Evolutionary conservation across 1,140 invertebrate species (phyloP), one percentile per base, ranked within the genome.

Genomic region (Scaptomyza montana): DNA sequence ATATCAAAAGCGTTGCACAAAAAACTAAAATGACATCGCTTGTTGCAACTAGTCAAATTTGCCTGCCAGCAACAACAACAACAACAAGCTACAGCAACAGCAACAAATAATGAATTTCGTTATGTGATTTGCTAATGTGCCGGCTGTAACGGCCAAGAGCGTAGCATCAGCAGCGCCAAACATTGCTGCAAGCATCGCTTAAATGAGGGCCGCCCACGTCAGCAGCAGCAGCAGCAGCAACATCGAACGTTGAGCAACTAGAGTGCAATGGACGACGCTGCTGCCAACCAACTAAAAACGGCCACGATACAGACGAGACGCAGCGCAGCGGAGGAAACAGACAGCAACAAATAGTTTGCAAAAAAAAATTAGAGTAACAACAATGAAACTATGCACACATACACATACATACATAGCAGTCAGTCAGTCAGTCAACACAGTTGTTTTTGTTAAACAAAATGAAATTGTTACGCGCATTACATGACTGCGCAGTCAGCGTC

Each of bases 1-100:
- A 59, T 51, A 56, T 33, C 39, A 28, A 47, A 30, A 47, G 16
- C 16, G 43, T 19, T 13, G 5, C 21, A 21, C 30, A 33, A 21
- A 54, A 33, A 21, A 54, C 16, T 33, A 63, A 64, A 45, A 41
- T 64, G 33, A 60, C 67, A 53, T 51, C 30, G 65, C 68, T 75
- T 50, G 56, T 39, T 71, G 73, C 76, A 87, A 87, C 89, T 87
- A 84, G 84, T 89, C 82, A 87, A 87, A 87, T 82, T 87, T 51
- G 43, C 60, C 25, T 49, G 51, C 33, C 39, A 65, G 39, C 67
- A 70, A 60, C n/a, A 25, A 25, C 21, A 25, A 25, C 3, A 25
- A 25, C 21, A 25, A 25, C 1, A 25, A 25, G 21, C 73, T 53
- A 60, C 67, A 77, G 62, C 45, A 21, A 60, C 67, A 77, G 62